Evolutionary conservation across 2,797 vertebrate species (phyloP).

Genomic region (Malurus leucopterus): DNA sequence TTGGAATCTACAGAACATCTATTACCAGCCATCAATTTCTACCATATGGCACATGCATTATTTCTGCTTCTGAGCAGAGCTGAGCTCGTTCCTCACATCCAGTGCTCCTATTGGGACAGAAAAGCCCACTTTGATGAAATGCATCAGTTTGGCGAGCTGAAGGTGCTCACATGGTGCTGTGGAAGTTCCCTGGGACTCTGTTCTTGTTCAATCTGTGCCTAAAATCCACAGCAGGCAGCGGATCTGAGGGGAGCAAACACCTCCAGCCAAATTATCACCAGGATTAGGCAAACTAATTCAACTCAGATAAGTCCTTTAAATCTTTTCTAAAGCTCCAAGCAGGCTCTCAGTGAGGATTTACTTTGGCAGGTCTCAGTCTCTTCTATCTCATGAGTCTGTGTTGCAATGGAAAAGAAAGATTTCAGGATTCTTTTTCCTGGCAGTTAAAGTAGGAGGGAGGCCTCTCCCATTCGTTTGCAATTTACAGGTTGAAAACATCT

Average conservation of each 20-base stretch:
- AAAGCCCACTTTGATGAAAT: constrained; percentile 4
- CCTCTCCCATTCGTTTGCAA: neutral
- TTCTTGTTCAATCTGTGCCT: neutral
- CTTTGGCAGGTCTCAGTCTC: constrained; percentile 15
- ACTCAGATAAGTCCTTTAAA: constrained; percentile 22
- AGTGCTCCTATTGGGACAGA: neutral
- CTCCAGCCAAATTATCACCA: constrained; percentile 5
- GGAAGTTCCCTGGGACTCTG: neutral
- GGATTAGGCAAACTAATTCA: constrained; percentile 12
- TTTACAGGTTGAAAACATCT: constrained; percentile 27
- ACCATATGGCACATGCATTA: constrained; percentile 30
- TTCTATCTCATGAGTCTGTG: neutral
- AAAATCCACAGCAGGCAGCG: neutral
- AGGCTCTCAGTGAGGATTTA: neutral
- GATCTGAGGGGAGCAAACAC: neutral
- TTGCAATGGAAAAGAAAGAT: constrained; percentile 41
- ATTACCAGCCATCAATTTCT: constrained; percentile 39
- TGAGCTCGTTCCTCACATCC: neutral
- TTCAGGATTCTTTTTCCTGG: constrained; percentile 28
- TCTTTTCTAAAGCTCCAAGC: neutral
- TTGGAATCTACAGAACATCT: constrained; percentile 47
- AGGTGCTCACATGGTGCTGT: neutral
- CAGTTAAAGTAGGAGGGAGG: neutral
- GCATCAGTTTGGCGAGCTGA: neutral
- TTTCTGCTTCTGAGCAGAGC: neutral